These are phyloP conservation scores for Catostylus mosaicus DNA, from an alignment of 30 jellyfish, hydroid and myxozoan genomes.

Conservation along the genomic window DNA sequence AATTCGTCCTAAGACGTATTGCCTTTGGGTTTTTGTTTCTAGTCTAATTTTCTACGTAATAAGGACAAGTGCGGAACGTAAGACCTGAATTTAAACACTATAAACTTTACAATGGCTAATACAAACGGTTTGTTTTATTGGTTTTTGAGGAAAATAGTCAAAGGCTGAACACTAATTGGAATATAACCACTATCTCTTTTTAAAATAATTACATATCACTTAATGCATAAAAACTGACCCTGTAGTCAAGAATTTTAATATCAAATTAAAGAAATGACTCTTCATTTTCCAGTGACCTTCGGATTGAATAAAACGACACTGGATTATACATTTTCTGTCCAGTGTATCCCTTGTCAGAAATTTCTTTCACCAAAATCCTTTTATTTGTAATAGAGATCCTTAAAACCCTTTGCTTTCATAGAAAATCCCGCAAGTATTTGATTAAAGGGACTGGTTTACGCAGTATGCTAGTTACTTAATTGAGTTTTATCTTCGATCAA, in stretches of 20 bases:
- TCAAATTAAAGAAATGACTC: background rate
- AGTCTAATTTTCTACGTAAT: too few species aligned
- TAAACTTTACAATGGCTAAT: background rate
- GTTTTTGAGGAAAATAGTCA: background rate
- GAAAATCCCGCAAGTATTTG: slow-evolving; percentile 15
- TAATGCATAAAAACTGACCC: slow-evolving; percentile 1
- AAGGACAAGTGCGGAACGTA: too few species aligned
- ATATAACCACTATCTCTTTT: background rate
- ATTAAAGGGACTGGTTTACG: slow-evolving; percentile 16
- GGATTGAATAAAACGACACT: slow-evolving; percentile 16
- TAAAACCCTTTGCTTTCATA: slow-evolving; percentile 21
- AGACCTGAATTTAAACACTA: too few species aligned
- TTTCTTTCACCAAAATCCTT: slow-evolving; percentile 15
- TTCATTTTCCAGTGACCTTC: slow-evolving; percentile 4
- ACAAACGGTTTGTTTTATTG: background rate
- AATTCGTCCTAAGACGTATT: background rate
- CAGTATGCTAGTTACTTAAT: slow-evolving; percentile 4
- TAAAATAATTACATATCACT: background rate
- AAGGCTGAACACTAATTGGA: background rate
- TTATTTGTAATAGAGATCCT: slow-evolving; percentile 21
- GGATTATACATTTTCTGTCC: slow-evolving; percentile 4
- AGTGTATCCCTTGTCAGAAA: slow-evolving; percentile 11
- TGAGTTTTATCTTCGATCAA: slow-evolving; percentile 6
- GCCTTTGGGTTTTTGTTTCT: too few species aligned
- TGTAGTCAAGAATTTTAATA: background rate